Evolutionary conservation across 2,113 vertebrate species (phyloP), one percentile per base, ranked within the genome.

Genomic region (Trematomus loennbergii): DNA sequence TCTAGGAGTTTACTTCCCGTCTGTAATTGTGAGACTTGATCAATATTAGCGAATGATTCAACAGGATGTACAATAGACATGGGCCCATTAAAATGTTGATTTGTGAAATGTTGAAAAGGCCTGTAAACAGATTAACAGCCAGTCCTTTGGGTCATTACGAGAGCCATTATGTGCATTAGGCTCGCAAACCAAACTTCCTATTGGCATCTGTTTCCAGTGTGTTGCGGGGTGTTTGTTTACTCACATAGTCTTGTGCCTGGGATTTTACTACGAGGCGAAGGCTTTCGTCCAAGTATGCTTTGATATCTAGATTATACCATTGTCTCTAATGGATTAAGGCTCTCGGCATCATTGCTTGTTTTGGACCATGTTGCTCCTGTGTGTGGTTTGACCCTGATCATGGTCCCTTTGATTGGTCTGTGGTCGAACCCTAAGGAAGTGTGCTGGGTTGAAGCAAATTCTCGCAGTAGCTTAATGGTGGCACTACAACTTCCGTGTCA

Each of bases 161-260:
- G 49, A 74, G 58, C 75, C 13, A 78, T 85, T 82, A 68, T 15
- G 48, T 57, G 59, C 78, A 81, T 79, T 83, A 85, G 58, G 18
- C 46, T 43, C 4, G 2, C 54, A 40, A 40, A 62, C 52, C 13
- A 66, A 53, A 59, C 81, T 62, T 62, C 54, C 50, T 71, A 45
- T 61, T 67, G 59, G 43, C 64, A 25, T 62, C 65, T 13, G 5
- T 12, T 29, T 57, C 43, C 63, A 33, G 25, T 49, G 68, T 65
- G 76, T 53, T 54, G 40, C 61, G 6, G 6, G 2, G 29, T 58
- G 59, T 78, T 77, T 61, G 75, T 73, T 65, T 71, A 57, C 71
- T 78, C 22, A 12, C 60, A 20, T 57, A 33, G 16, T 54, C 36
- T 74, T 20, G 33, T 46, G 36, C 9, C 43, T 25, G 12, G 40